phyloP scores from a whole-genome alignment of 2,888 invertebrate species.

The Helobdella robusta region DNA sequence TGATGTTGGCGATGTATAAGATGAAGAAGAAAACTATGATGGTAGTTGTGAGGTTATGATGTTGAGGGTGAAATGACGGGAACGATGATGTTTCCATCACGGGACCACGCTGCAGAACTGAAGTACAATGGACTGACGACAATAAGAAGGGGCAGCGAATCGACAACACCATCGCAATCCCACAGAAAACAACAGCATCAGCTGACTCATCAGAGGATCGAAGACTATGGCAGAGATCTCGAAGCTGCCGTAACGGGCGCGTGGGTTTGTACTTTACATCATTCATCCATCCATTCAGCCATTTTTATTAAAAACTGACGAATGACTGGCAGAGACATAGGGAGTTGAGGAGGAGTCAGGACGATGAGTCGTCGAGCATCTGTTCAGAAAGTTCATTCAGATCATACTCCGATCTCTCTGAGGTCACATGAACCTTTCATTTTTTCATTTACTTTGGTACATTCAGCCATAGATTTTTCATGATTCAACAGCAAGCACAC shows the following conservation, averaged over 20 bases:
- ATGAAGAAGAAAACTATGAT: background rate
- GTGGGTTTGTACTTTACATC: conserved; percentile 48
- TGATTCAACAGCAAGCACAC: no score
- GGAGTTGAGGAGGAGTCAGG: no score
- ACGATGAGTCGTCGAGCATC: conserved; percentile 80
- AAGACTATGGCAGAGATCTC: conserved; percentile 61
- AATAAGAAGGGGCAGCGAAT: conserved; percentile 1
- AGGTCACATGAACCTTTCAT: no score
- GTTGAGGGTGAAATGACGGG: background rate
- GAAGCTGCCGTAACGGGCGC: conserved; percentile 72
- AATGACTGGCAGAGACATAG: no score
- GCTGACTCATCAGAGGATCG: background rate
- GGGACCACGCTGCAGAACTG: background rate
- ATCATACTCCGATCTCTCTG: conserved; percentile 41
- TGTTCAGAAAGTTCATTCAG: conserved; percentile 65
- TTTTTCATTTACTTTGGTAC: no score
- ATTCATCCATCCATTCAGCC: background rate
- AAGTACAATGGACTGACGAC: background rate
- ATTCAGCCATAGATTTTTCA: no score
- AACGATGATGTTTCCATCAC: background rate
- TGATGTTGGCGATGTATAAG: background rate
- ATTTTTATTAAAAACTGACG: no score
- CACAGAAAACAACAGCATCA: no score
- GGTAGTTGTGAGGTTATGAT: background rate
- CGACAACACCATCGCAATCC: background rate